Conservation (phyloP, 2,797 vertebrate genomes). For the Octomys mimax region DNA sequence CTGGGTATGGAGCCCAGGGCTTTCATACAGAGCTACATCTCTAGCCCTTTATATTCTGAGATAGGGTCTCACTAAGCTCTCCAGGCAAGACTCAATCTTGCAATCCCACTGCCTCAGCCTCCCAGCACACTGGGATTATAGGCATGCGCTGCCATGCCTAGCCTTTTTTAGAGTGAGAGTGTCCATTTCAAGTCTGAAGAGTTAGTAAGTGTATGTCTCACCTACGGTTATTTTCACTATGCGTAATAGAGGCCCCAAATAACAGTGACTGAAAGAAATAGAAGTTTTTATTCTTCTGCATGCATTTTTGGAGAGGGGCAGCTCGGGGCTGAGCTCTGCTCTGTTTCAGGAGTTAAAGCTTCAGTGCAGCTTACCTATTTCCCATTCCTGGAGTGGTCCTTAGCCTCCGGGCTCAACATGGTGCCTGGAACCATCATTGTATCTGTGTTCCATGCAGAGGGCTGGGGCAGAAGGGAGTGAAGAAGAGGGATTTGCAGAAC, state of each 20-base stretch:
- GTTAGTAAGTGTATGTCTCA: not conserved
- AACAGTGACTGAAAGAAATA: slow-evolving; percentile 2
- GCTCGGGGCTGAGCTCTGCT: not conserved
- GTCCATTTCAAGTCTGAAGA: slow-evolving; percentile 8
- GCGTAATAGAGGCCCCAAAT: not conserved
- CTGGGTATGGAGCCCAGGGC: not conserved
- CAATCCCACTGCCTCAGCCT: not conserved
- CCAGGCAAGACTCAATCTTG: not conserved
- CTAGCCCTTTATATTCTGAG: not conserved
- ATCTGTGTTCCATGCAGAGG: not conserved
- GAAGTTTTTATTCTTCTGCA: not conserved
- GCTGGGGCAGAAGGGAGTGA: not conserved
- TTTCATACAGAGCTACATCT: not conserved
- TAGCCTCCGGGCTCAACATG: not conserved
- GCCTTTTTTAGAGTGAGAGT: not conserved
- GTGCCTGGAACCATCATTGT: not conserved
- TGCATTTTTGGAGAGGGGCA: not conserved
- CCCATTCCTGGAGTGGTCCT: not conserved
- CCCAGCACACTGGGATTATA: not conserved
- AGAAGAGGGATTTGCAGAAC: not conserved
- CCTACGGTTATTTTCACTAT: not conserved
- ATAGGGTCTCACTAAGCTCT: not conserved
- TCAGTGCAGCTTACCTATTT: not conserved
- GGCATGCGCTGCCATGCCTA: not conserved
- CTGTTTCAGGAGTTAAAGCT: not conserved